These are phyloP conservation scores for Apis laboriosa DNA, from an alignment of 1,140 invertebrate species.

Conservation along the genomic window DNA sequence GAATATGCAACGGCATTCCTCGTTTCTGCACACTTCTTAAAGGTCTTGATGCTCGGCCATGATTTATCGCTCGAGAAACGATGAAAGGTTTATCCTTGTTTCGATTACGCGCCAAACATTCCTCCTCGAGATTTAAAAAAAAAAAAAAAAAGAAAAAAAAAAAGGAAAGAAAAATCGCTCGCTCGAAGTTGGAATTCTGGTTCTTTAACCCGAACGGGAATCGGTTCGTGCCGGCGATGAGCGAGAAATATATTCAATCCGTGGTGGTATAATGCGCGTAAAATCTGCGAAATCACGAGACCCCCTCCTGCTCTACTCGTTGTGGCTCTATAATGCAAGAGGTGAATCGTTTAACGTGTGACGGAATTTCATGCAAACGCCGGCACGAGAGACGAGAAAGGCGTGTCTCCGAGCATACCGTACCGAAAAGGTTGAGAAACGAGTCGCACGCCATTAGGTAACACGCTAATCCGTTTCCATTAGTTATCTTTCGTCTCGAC, in stretches of 20 bases:
- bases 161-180: no score
- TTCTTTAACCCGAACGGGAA: no score
- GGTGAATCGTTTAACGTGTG: constrained; percentile 30
- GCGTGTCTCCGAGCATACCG: constrained; percentile 40
- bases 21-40: constrained; percentile 25
- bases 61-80: constrained; percentile 22
- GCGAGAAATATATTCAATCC: background rate
- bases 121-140: no score
- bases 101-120: background rate
- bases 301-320: background rate
- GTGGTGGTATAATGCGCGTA: background rate
- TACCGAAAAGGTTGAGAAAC: constrained; percentile 48
- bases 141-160: no score
- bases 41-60: constrained; percentile 37
- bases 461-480: constrained; percentile 37
- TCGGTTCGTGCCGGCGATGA: background rate
- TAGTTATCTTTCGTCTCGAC: background rate
- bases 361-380: constrained; percentile 26
- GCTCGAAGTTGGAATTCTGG: background rate
- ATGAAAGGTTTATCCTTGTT: background rate
- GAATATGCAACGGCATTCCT: constrained; percentile 48
- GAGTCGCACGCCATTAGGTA: constrained; percentile 37
- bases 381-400: constrained; percentile 35
- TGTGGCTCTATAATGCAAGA: background rate
- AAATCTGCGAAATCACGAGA: background rate